Evolutionary conservation across 2,113 vertebrate genomes (phyloP), one percentile per base, ranked within the genome.

Genomic region (Paramisgurnus dabryanus): DNA sequence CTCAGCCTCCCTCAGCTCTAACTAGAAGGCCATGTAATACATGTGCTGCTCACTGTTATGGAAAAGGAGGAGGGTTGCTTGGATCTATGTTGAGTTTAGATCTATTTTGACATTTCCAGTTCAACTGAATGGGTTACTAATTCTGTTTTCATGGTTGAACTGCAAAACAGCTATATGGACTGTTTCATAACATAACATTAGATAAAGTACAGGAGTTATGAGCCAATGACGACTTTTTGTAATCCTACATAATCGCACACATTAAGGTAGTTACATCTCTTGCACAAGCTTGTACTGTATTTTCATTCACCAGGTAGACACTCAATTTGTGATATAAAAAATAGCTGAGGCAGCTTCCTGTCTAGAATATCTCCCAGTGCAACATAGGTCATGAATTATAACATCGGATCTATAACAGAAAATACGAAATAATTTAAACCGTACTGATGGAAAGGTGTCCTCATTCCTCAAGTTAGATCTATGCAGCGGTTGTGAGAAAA

Each of bases 1-100:
- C 34, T 77, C 63, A 66, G 74, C 63, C 74, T 76, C 41, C 43
- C 73, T 76, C 12, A 64, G 73, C 73, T 76, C 22, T 58, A 17
- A 17, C 58, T n/a, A 61, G 11, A 74, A 58, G 40, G 17, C 41
- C 49, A 27, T 71, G 47, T 71, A 50, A 71, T 57, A 17, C 50
- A 57, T 27, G 17, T 61, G 40, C 68, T 50, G 68, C 18, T 53
- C 27, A 5, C 6, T 55, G 49, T 70, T 39, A 58, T 40, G 53
- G 69, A 53, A 40, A 61, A 57, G n/a, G 17, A 58, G 12, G 50
- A 58, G 1, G 7, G 34, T 17, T 57, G 69, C 5, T 18, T 72
- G 17, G 5, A 73, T 43, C 71, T 45, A n/a, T 47, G 10, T 60
- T 57, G 27, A 18, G n/a, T 61, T 74, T 58, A 15, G 1, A 45